Percentiles rank a stretch among this genome's conserved stretches.
These are phyloP conservation scores for Epinephelus malabaricus DNA, from an alignment of 2,797 vertebrate genomes.

Conservation along the genomic window DNA sequence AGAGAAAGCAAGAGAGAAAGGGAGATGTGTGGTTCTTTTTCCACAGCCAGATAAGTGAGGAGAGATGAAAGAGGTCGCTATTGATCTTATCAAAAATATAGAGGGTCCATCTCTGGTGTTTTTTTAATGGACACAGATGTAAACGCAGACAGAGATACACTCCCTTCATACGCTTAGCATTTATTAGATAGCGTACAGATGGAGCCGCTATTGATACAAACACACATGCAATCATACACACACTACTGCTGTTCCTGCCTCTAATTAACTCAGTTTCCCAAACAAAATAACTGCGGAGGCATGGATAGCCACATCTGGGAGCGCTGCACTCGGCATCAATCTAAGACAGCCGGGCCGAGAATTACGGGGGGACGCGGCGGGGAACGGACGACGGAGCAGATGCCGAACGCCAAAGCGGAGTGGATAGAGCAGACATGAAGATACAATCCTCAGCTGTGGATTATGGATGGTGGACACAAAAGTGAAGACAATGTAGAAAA, in stretches of 20 bases:
- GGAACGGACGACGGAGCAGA: conserved; percentile 37
- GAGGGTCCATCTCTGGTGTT: conserved; percentile 46
- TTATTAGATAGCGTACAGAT: conserved; percentile 53
- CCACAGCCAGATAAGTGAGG: conserved; percentile 46
- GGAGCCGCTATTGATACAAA: conserved; percentile 30
- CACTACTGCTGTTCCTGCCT: conserved; percentile 35
- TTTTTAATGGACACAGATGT: conserved; percentile 44
- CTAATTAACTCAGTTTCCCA: conserved; percentile 81
- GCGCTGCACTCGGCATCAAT: conserved; percentile 60
- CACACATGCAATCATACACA: conserved; percentile 23
- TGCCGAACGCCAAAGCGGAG: conserved; percentile 49
- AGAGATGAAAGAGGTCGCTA: conserved; percentile 66
- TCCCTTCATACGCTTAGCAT: conserved; percentile 39
- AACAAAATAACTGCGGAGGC: conserved; percentile 71
- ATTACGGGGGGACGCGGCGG: conserved; percentile 38
- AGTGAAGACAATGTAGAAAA: not conserved
- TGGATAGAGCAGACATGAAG: conserved; percentile 23
- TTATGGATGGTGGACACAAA: not conserved
- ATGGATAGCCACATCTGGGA: conserved; percentile 79
- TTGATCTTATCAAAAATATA: conserved; percentile 55
- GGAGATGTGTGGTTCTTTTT: conserved; percentile 23
- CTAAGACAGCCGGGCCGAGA: conserved; percentile 61
- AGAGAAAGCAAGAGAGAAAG: conserved; percentile 20
- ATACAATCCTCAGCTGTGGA: conserved; percentile 12
- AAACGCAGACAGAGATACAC: conserved; percentile 36